phyloP scores from a whole-genome alignment of 1,140 invertebrate species.

The Oncopodura yosiiana region DNA sequence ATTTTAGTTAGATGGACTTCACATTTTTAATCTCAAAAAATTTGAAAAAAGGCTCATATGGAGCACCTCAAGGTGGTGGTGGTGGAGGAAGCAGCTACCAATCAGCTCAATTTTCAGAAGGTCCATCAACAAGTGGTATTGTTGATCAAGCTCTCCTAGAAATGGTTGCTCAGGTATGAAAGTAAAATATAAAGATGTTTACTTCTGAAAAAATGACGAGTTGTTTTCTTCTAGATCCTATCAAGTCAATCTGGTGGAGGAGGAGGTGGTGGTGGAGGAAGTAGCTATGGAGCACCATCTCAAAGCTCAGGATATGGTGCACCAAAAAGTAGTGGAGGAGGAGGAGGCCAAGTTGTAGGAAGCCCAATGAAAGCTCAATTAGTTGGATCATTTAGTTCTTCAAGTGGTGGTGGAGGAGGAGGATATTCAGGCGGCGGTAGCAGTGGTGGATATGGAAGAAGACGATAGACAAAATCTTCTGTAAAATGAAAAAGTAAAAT shows the following conservation, averaged over 20 bases:
- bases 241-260: constrained; percentile 21
- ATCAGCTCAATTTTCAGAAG: constrained; percentile 20
- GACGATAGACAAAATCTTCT: no score
- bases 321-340: constrained; percentile 7
- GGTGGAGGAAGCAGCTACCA: constrained; percentile 11
- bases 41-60: constrained; percentile 6
- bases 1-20: no score
- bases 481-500: no score
- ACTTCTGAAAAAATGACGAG: not conserved
- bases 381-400: no score
- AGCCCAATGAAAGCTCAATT: constrained; percentile 9
- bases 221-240: constrained; percentile 7
- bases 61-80: not conserved
- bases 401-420: no score
- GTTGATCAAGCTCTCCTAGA: constrained; percentile 20
- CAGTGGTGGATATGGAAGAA: no score
- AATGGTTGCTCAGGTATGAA: constrained; percentile 2
- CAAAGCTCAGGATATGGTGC: constrained; percentile 9
- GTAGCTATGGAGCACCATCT: constrained; percentile 10
- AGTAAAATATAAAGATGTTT: not conserved
- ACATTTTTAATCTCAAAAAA: no score
- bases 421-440: no score
- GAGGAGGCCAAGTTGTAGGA: constrained; percentile 10
- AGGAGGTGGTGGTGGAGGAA: constrained; percentile 6
- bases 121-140: constrained; percentile 18